Evolutionary conservation across 2,888 invertebrate genomes (phyloP), one percentile per base, ranked within the genome.

Genomic region (Polydrusus pterygomalis): DNA sequence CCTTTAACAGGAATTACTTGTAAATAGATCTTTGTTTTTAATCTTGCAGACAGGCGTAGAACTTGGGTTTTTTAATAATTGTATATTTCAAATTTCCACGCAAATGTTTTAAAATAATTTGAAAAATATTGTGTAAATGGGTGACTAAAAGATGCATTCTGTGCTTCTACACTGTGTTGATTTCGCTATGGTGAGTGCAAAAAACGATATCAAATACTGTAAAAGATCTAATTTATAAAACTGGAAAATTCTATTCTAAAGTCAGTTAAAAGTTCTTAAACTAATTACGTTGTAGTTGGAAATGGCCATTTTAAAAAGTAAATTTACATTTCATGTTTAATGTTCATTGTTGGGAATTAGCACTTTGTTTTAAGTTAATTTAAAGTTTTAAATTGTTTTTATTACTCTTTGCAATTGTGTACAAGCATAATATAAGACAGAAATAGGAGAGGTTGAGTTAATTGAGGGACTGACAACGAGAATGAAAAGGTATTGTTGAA

Each of bases 241-340:
- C 17, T n/a, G n/a, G 9, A 10, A 60, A 60, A 18, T 38, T 38
- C 17, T 17, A 60, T 38, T 60, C 18, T 38, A 60, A 38, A 60
- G 11, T 60, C 17, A 60, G 18, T 60, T 60, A 60, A 38, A 40
- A 60, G 10, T 60, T 60, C 58, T 17, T 60, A 43, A 67, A 51
- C 54, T 51, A 67, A 67, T 67, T 51, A 67, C 11, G 49, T 0
- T 18, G 54, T 40, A 67, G 47, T 67, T 38, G 17, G 68, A 54
- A 60, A 56, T 68, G 68, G 56, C 54, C 68, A 68, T 68, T 68
- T 67, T 68, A 56, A 68, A 49, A 68, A 54, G 18, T 20, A 68
- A 49, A 68, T 68, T 54, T 56, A 56, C 54, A 68, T 68, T 68
- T 56, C 17, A 9, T 38, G 11, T 38, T 34, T n/a, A 13, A 17